These are phyloP conservation scores for Drosophila albomicans DNA, from an alignment of 1,140 invertebrate species.

Conservation along the genomic window DNA sequence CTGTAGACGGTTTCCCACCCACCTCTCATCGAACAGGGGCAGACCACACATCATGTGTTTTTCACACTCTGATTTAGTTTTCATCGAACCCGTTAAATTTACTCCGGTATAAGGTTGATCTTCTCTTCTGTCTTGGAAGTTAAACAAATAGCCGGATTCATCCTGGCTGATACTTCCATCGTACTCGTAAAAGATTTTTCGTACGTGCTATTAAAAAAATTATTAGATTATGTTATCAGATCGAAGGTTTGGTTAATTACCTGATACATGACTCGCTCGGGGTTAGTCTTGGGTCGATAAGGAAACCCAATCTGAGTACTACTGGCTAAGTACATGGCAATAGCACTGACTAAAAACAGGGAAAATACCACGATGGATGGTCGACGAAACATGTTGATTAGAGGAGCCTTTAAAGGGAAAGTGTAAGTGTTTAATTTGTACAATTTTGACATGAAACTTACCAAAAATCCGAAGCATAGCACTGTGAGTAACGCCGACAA, in stretches of 20 bases:
- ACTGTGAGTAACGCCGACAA: conserved; percentile 83
- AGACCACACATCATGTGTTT: conserved; percentile 89
- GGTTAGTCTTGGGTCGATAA: conserved; percentile 88
- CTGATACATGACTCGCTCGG: conserved; percentile 88
- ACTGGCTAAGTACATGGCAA: conserved; percentile 86
- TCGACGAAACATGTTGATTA: conserved; percentile 53
- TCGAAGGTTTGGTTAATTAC: conserved; percentile 79
- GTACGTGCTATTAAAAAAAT: conserved; percentile 85
- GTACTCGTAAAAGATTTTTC: conserved; percentile 86
- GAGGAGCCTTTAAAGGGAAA: conserved; percentile 6
- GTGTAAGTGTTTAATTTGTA: background rate
- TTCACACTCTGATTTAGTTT: conserved; percentile 87
- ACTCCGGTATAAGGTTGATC: conserved; percentile 85
- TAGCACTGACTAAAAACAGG: conserved; percentile 85
- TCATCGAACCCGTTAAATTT: conserved; percentile 85
- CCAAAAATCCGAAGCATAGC: conserved; percentile 56
- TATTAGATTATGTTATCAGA: conserved; percentile 3
- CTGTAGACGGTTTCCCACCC: conserved; percentile 17
- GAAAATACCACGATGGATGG: conserved; percentile 29
- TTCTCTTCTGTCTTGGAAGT: conserved; percentile 89
- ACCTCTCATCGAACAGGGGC: conserved; percentile 88
- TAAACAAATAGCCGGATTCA: conserved; percentile 89
- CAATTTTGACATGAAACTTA: conserved; percentile 7
- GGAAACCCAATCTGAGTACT: conserved; percentile 90
- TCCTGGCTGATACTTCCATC: conserved; percentile 85